A percentile compares a stretch with the other conserved stretches of the same genome.
Evolutionary conservation across 2,888 invertebrate genomes (phyloP).

Genomic region (Torymus tubicola): DNA sequence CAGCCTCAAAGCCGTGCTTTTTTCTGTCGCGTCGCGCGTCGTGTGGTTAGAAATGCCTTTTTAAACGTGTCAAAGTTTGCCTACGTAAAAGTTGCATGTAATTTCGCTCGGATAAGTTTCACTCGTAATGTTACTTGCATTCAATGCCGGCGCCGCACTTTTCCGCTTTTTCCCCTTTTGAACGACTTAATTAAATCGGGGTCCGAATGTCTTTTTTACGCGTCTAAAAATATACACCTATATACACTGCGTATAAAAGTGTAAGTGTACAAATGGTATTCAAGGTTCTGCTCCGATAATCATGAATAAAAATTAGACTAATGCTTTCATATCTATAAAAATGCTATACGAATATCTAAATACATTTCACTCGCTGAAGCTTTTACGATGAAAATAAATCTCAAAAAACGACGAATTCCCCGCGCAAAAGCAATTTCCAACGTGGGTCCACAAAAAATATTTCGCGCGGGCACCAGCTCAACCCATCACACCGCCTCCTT

Average conservation of each 20-base stretch:
- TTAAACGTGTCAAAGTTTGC: slow-evolving; percentile 54
- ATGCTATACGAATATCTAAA: too few relatives aligned
- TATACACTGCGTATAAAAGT: background rate
- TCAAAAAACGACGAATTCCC: too few relatives aligned
- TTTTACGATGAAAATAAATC: too few relatives aligned
- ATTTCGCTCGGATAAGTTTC: slow-evolving; percentile 57
- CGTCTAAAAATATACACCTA: background rate
- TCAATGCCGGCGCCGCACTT: slow-evolving; percentile 45
- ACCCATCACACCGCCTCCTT: too few relatives aligned
- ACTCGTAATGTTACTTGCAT: slow-evolving; percentile 53
- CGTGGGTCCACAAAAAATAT: too few relatives aligned
- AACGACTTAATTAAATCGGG: slow-evolving; percentile 51
- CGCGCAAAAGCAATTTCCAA: too few relatives aligned
- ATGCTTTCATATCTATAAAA: too few relatives aligned
- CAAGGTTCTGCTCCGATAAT: too few relatives aligned
- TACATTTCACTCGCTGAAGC: too few relatives aligned
- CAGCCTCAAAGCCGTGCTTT: background rate
- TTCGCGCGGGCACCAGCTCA: too few relatives aligned
- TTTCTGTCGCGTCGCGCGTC: background rate
- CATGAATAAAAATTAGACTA: too few relatives aligned
- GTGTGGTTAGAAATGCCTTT: slow-evolving; percentile 3
- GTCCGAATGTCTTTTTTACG: slow-evolving; percentile 5
- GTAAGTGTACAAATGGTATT: too few relatives aligned
- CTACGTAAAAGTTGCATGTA: slow-evolving; percentile 52
- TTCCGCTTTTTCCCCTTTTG: slow-evolving; percentile 39